Percentiles rank a stretch among this genome's conserved stretches.
Conservation (phyloP, 2,888 invertebrate genomes). For the Lepidochitona cinerea region DNA sequence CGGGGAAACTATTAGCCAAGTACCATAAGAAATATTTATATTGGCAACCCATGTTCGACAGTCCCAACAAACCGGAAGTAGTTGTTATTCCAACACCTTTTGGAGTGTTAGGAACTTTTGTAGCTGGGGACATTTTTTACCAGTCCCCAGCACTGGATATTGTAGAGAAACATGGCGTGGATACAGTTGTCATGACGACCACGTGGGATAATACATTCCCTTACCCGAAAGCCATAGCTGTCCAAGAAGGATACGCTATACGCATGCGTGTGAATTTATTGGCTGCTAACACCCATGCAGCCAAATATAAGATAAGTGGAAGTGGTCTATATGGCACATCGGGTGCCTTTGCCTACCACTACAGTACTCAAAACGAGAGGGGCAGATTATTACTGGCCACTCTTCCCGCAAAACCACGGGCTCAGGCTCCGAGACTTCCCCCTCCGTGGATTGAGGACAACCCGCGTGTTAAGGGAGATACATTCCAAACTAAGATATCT, state of each 20-base stretch:
- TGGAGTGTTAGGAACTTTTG: background rate
- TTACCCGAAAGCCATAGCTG: background rate
- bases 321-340: background rate
- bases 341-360: background rate
- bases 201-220: background rate
- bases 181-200: background rate
- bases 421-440: background rate
- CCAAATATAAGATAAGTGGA: background rate
- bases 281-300: conserved; percentile 8
- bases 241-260: conserved; percentile 4
- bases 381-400: background rate
- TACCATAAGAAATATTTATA: conserved; percentile 6
- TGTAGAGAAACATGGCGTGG: background rate
- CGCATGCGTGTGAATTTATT: conserved; percentile 5
- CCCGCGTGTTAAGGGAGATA: background rate
- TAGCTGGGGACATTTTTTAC: background rate
- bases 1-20: background rate
- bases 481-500: background rate
- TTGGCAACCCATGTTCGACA: background rate
- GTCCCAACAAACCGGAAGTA: background rate
- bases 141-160: conserved; percentile 1
- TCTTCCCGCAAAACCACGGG: background rate
- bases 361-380: background rate
- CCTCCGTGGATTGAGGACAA: background rate
- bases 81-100: background rate